These are phyloP conservation scores for Thymelicus acteon DNA, from an alignment of 2,888 invertebrate genomes.

Conservation along the genomic window DNA sequence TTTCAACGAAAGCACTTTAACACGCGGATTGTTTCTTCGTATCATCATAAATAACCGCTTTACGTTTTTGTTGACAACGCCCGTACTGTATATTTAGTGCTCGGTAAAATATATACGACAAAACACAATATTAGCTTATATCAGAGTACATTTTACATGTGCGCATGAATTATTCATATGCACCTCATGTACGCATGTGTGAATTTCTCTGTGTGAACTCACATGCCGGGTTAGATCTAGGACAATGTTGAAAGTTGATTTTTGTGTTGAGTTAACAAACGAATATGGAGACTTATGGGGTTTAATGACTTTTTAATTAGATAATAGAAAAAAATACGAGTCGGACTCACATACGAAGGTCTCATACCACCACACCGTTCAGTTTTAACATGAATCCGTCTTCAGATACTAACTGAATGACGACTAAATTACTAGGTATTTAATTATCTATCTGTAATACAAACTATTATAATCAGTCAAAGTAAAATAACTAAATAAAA, in stretches of 20 bases:
- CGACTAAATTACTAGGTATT: too few species aligned
- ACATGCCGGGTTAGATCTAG: constrained; percentile 11
- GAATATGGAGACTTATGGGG: not conserved
- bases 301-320: too few species aligned
- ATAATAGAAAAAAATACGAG: too few species aligned
- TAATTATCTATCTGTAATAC: too few species aligned
- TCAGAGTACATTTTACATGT: constrained; percentile 25
- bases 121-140: constrained; percentile 32
- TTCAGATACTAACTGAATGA: too few species aligned
- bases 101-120: constrained; percentile 17
- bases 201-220: constrained; percentile 8
- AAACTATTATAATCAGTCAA: too few species aligned
- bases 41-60: not conserved
- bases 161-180: constrained; percentile 29
- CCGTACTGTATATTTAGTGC: constrained; percentile 2
- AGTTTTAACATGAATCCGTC: too few species aligned
- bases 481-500: too few species aligned
- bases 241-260: not conserved
- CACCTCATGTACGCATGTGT: constrained; percentile 23
- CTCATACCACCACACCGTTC: too few species aligned
- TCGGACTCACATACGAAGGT: too few species aligned
- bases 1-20: too few species aligned
- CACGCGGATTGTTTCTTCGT: not conserved
- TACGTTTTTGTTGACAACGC: constrained; percentile 5
- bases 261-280: not conserved